phyloP scores from a whole-genome alignment of 2,113 vertebrate species.

The Nothoprocta perdicaria region DNA sequence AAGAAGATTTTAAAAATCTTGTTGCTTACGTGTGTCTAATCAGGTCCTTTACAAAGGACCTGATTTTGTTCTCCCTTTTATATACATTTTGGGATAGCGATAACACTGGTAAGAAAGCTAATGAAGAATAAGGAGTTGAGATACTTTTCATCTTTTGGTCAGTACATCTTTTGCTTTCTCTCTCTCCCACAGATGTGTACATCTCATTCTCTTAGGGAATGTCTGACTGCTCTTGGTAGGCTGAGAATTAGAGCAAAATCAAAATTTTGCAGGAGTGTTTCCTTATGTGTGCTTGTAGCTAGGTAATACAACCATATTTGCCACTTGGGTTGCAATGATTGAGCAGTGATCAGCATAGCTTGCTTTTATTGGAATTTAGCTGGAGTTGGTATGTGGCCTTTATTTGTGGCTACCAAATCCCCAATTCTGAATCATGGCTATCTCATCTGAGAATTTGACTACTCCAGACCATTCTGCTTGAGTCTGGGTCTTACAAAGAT shows the following conservation, averaged over 20 bases:
- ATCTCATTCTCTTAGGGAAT: background rate
- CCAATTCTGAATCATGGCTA: background rate
- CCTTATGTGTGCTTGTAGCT: background rate
- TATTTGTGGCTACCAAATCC: background rate
- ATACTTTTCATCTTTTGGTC: background rate
- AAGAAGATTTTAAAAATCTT: background rate
- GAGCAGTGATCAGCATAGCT: background rate
- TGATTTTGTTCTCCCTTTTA: background rate
- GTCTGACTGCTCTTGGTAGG: background rate
- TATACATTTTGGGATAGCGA: background rate
- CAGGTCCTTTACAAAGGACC: background rate
- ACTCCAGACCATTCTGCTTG: background rate
- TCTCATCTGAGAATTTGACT: background rate
- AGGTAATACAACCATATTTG: background rate
- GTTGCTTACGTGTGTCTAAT: background rate
- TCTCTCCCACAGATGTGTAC: background rate
- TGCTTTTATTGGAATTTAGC: background rate
- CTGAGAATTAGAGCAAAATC: background rate
- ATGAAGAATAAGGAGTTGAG: background rate
- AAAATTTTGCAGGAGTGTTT: background rate
- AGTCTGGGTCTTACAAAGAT: background rate
- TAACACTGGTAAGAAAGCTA: background rate
- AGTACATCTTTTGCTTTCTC: background rate
- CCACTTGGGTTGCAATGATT: background rate
- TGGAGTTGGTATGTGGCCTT: background rate